phyloP scores from a whole-genome alignment of 2,797 vertebrate species.

The Platalea minor region DNA sequence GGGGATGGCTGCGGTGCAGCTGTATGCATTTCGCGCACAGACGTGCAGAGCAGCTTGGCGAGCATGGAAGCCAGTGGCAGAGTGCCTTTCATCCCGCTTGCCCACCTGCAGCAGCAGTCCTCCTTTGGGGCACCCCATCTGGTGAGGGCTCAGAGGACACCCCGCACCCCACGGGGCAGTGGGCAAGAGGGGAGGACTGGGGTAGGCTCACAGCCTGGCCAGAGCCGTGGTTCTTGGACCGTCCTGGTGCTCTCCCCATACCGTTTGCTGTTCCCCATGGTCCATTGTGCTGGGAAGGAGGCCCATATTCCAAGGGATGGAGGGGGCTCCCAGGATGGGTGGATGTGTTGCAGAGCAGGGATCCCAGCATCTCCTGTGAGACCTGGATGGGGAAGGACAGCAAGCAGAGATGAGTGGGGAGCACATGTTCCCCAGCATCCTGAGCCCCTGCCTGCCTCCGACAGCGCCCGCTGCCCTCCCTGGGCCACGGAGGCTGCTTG shows the following conservation, averaged over 20 bases:
- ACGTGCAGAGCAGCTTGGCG: not conserved
- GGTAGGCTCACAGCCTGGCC: not conserved
- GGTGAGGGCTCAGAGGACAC: not conserved
- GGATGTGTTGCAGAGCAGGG: not conserved
- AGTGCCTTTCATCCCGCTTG: not conserved
- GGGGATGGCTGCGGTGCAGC: fast-evolving
- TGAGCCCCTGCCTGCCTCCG: not conserved
- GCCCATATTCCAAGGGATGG: not conserved
- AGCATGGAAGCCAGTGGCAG: fast-evolving
- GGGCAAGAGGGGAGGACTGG: not conserved
- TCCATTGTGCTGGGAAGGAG: not conserved
- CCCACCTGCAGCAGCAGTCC: too few relatives aligned
- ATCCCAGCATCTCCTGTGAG: not conserved
- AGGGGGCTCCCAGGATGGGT: fast-evolving
- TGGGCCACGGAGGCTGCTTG: not conserved
- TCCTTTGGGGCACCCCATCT: not conserved
- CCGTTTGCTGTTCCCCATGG: fast-evolving
- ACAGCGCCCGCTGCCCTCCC: not conserved
- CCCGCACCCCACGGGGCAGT: fast-evolving
- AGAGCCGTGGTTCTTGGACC: not conserved
- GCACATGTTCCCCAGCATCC: not conserved
- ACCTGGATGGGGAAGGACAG: not conserved
- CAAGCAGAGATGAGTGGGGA: not conserved
- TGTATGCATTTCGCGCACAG: fast-evolving
- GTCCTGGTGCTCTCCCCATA: not conserved